Evolutionary conservation across 1,140 invertebrate species (phyloP).

Genomic region (Euglossa dilemma): DNA sequence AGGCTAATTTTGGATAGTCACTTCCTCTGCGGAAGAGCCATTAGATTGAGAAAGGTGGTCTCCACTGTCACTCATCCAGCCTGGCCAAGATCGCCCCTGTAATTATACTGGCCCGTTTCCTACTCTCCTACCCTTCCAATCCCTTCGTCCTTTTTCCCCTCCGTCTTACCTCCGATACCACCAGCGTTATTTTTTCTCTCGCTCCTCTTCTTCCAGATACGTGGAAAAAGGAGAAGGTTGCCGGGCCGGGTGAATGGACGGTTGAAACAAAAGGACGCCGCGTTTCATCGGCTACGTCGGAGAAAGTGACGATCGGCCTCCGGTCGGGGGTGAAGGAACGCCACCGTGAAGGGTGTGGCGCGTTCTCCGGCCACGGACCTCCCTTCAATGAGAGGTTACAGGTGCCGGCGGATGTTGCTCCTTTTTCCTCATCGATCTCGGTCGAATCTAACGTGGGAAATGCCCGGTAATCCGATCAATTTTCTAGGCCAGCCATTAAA

Average conservation of each 20-base stretch:
- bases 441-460: constrained; percentile 1
- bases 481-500: constrained; percentile 28
- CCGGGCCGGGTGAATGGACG: constrained; percentile 64
- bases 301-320: constrained; percentile 65
- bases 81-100: constrained; percentile 55
- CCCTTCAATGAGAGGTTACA: constrained; percentile 72
- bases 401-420: constrained; percentile 71
- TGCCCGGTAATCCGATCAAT: background rate
- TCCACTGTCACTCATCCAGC: constrained; percentile 63
- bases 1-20: constrained; percentile 37
- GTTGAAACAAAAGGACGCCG: constrained; percentile 71
- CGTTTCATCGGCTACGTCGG: constrained; percentile 59
- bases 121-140: constrained; percentile 48
- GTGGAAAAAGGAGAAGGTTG: constrained; percentile 53
- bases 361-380: constrained; percentile 32
- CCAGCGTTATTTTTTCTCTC: background rate
- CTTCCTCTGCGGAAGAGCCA: constrained; percentile 34
- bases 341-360: constrained; percentile 74
- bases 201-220: background rate
- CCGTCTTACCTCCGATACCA: background rate
- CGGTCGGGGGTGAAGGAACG: constrained; percentile 66
- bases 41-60: constrained; percentile 53
- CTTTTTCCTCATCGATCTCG: constrained; percentile 45
- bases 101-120: constrained; percentile 64
- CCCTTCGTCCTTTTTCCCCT: background rate